Evolutionary conservation across 2,888 invertebrate genomes (phyloP).

Genomic region (Leptinotarsa haldemani): DNA sequence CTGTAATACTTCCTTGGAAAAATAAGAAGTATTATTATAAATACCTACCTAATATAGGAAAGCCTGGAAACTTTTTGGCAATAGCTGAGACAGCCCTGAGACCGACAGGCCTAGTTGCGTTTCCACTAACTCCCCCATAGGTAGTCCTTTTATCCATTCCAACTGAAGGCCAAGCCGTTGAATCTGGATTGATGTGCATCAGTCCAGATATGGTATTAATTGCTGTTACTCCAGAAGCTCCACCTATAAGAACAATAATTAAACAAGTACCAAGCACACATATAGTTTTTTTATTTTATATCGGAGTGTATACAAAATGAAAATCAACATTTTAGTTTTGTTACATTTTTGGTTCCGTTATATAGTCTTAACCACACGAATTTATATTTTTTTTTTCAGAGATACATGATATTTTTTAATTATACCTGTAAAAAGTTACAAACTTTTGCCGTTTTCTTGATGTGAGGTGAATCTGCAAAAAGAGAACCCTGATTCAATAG

Average conservation of each 20-base stretch:
- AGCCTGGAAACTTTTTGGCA: constrained; percentile 84
- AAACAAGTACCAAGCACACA: not conserved
- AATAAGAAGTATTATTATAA: not conserved
- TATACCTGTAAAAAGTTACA: no score
- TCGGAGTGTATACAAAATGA: no score
- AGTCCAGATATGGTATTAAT: constrained; percentile 97
- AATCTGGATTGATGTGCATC: constrained; percentile 86
- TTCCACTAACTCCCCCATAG: constrained; percentile 92
- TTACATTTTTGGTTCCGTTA: no score
- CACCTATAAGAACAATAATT: constrained; percentile 69
- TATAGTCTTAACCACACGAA: no score
- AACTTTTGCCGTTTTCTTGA: no score
- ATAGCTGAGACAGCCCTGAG: constrained; percentile 91
- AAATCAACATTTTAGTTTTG: no score
- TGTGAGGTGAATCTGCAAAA: no score
- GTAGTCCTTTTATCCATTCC: constrained; percentile 86
- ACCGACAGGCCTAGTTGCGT: constrained; percentile 95
- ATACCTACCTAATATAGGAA: constrained; percentile 90
- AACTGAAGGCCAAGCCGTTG: constrained; percentile 92
- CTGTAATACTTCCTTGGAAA: no score
- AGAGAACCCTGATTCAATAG: no score
- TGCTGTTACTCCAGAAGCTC: constrained; percentile 94
- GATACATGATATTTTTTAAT: no score
- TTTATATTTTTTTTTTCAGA: no score
- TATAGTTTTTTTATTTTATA: not conserved